These are phyloP conservation scores for Leptinotarsa lineolata DNA, from an alignment of 1,140 invertebrate genomes.

Conservation along the genomic window DNA sequence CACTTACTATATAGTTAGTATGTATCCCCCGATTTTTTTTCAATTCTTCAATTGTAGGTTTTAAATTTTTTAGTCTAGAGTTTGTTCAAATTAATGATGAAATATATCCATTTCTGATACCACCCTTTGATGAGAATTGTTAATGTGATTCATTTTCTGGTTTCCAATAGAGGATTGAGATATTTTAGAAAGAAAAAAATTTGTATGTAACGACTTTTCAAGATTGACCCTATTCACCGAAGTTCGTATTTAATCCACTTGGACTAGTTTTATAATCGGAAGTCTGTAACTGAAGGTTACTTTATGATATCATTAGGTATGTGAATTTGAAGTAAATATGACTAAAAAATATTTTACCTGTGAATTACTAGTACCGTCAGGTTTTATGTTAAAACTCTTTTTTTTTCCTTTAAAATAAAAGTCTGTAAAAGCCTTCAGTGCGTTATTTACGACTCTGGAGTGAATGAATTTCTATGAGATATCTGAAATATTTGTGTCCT, in stretches of 20 bases:
- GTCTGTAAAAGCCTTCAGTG: neutral
- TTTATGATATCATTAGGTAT: conserved; percentile 50
- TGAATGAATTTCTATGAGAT: neutral
- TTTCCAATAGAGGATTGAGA: neutral
- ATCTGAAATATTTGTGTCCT: no score
- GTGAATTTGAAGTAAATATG: conserved; percentile 54
- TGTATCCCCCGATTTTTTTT: conserved; percentile 42
- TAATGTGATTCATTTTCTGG: conserved; percentile 18
- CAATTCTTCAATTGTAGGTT: conserved; percentile 43
- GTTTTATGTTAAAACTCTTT: conserved; percentile 17
- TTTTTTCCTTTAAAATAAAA: conserved; percentile 23
- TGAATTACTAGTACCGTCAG: conserved; percentile 24
- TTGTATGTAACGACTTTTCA: conserved; percentile 9
- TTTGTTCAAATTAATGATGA: conserved; percentile 35
- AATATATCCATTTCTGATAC: conserved; percentile 35
- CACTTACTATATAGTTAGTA: conserved; percentile 48
- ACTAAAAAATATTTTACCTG: conserved; percentile 41
- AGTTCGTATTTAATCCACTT: no score
- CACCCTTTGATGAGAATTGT: conserved; percentile 27
- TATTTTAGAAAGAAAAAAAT: conserved; percentile 9
- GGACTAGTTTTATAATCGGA: no score
- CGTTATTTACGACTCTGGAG: neutral
- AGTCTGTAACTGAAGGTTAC: no score
- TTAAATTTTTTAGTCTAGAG: conserved; percentile 43
- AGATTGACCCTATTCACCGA: neutral